Percentiles rank a stretch among this genome's conserved stretches.
Evolutionary conservation across 64 coral and sea anemone genomes (phyloP).

Genomic region (Hydrozoanthus tunicans): DNA sequence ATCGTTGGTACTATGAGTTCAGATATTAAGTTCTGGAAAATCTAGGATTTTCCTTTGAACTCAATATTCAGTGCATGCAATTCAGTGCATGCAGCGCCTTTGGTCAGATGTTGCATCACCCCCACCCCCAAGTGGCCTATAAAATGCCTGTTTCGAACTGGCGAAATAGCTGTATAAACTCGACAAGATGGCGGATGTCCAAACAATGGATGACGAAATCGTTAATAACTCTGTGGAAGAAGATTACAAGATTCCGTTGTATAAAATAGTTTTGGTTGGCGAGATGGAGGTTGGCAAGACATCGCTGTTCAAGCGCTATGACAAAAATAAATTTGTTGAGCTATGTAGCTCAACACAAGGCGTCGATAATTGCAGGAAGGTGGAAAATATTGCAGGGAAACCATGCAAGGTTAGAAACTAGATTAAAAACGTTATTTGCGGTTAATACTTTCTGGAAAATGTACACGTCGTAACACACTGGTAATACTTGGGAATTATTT

Average conservation of each 20-base stretch:
- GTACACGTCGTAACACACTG: too few relatives aligned
- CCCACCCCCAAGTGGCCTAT: background rate
- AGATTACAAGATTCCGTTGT: slow-evolving; percentile 27
- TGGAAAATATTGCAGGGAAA: slow-evolving; percentile 45
- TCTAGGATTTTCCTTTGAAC: background rate
- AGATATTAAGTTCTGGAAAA: background rate
- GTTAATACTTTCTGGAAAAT: too few relatives aligned
- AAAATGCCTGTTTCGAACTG: background rate
- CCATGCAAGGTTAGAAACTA: slow-evolving; percentile 58
- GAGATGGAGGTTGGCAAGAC: slow-evolving; percentile 89
- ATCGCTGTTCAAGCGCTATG: slow-evolving; percentile 73
- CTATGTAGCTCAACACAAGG: slow-evolving; percentile 60
- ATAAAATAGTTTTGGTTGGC: slow-evolving; percentile 86
- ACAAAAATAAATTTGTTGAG: slow-evolving; percentile 70
- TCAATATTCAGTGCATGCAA: background rate
- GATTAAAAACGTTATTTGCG: too few relatives aligned
- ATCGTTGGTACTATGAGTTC: background rate
- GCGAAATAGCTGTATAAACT: background rate
- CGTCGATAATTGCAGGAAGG: slow-evolving; percentile 68
- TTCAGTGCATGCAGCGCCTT: background rate
- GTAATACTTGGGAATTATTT: too few relatives aligned
- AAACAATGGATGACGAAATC: background rate
- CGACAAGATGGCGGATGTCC: slow-evolving; percentile 4
- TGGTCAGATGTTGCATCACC: background rate
- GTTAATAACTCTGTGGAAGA: background rate